Conservation (phyloP, 2,888 invertebrate genomes). For the Pristionchus fissidentatus region DNA sequence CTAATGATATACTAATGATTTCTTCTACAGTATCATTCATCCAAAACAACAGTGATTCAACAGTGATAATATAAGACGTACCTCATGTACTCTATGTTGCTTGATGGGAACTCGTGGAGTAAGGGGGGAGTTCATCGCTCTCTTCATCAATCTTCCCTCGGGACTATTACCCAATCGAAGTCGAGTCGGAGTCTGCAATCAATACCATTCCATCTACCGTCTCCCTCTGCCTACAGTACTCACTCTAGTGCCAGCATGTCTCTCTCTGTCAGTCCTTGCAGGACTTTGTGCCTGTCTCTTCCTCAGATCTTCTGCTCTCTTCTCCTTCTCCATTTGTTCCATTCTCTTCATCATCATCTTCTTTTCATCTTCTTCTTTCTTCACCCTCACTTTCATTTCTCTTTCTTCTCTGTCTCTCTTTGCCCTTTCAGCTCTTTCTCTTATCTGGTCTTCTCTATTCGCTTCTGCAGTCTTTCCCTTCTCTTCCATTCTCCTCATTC, state of each 20-base stretch:
- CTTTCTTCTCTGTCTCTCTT: conserved; percentile 47
- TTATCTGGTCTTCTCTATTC: conserved; percentile 33
- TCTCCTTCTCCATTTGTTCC: conserved; percentile 31
- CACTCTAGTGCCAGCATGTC: neutral
- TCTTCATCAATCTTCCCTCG: conserved; percentile 27
- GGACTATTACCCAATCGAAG: neutral
- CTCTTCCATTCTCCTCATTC: conserved; percentile 1
- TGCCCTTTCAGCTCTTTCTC: conserved; percentile 46
- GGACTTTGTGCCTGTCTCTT: conserved; percentile 41
- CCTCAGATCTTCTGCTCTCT: neutral
- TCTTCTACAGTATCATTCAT: neutral
- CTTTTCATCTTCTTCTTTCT: conserved; percentile 37
- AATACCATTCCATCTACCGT: neutral
- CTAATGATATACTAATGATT: conserved; percentile 4
- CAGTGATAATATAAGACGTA: neutral
- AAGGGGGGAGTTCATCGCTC: conserved; percentile 38
- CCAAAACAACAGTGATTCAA: neutral
- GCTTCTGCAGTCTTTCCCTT: conserved; percentile 25
- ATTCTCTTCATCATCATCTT: conserved; percentile 16
- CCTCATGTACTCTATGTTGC: conserved; percentile 6
- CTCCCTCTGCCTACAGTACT: conserved; percentile 3
- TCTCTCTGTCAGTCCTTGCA: neutral
- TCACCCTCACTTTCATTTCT: conserved; percentile 15
- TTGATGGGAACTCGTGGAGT: conserved; percentile 43
- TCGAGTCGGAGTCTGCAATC: conserved; percentile 40